A percentile compares a stretch with the other conserved stretches of the same genome.
These are phyloP conservation scores for Plutella xylostella DNA, from an alignment of 2,888 invertebrate species.

Conservation along the genomic window DNA sequence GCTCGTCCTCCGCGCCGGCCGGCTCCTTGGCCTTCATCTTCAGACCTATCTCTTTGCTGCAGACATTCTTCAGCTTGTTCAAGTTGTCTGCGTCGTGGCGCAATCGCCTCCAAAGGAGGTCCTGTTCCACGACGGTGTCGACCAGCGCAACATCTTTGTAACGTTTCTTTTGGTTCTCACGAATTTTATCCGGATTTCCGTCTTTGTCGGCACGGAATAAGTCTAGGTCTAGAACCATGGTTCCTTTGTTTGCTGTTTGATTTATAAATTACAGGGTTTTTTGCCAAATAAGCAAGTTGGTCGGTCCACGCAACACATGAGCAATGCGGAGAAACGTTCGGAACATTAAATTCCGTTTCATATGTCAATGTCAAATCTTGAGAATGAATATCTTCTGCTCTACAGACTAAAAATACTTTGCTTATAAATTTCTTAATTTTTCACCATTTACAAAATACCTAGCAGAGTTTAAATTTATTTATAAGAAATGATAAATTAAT, in stretches of 20 bases:
- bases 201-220: constrained; percentile 97
- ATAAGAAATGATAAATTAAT: too few relatives aligned
- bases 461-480: too few relatives aligned
- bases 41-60: constrained; percentile 96
- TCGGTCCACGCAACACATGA: constrained; percentile 4
- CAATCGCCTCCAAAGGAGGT: constrained; percentile 90
- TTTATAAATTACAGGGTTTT: background rate
- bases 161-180: constrained; percentile 91
- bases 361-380: too few relatives aligned
- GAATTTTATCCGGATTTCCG: constrained; percentile 89
- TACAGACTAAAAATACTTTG: too few relatives aligned
- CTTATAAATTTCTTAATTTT: too few relatives aligned
- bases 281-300: background rate
- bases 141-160: constrained; percentile 94
- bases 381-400: too few relatives aligned
- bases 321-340: background rate
- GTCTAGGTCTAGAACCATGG: constrained; percentile 97
- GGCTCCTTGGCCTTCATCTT: constrained; percentile 95
- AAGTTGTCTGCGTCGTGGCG: constrained; percentile 93
- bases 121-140: constrained; percentile 90
- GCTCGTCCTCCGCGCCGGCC: constrained; percentile 71
- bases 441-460: too few relatives aligned
- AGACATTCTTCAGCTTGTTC: constrained; percentile 96
- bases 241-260: constrained; percentile 17
- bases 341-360: background rate